Evolutionary conservation across 1,140 invertebrate species (phyloP).

Genomic region (Chironomus tepperi): DNA sequence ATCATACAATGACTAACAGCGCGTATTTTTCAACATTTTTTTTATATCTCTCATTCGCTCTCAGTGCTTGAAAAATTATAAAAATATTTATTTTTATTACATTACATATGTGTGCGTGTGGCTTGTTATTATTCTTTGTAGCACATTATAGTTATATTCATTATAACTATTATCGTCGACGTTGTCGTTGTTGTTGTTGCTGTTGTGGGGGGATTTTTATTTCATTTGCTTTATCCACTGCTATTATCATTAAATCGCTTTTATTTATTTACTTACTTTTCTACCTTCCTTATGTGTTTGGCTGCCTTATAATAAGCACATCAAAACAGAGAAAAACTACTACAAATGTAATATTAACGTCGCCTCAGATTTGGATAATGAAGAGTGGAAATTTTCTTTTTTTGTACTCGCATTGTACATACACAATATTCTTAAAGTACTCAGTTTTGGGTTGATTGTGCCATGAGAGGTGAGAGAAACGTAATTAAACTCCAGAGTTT

Average conservation of each 20-base stretch:
- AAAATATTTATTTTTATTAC: background rate
- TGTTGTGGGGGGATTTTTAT: conserved; percentile 12
- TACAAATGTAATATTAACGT: background rate
- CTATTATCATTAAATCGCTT: conserved; percentile 19
- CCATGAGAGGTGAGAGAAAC: background rate
- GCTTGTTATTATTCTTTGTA: background rate
- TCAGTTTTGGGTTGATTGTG: conserved; percentile 1
- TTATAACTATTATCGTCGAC: background rate
- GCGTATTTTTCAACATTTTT: background rate
- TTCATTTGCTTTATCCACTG: background rate
- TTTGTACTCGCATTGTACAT: background rate
- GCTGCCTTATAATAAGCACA: background rate
- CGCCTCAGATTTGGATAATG: background rate
- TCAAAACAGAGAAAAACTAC: background rate
- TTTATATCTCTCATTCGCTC: background rate
- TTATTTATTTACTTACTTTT: conserved; percentile 18
- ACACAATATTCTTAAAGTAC: background rate
- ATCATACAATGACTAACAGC: conserved; percentile 12
- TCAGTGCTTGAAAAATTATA: background rate
- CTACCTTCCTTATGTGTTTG: too few species aligned
- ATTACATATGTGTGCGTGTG: background rate
- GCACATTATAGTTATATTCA: conserved; percentile 9
- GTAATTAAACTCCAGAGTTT: background rate
- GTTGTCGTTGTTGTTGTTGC: background rate
- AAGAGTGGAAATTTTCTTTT: background rate